Percentiles rank a stretch among this genome's conserved stretches.
These are phyloP conservation scores for Saxidomus purpurata DNA, from an alignment of 1,140 invertebrate species.

Conservation along the genomic window DNA sequence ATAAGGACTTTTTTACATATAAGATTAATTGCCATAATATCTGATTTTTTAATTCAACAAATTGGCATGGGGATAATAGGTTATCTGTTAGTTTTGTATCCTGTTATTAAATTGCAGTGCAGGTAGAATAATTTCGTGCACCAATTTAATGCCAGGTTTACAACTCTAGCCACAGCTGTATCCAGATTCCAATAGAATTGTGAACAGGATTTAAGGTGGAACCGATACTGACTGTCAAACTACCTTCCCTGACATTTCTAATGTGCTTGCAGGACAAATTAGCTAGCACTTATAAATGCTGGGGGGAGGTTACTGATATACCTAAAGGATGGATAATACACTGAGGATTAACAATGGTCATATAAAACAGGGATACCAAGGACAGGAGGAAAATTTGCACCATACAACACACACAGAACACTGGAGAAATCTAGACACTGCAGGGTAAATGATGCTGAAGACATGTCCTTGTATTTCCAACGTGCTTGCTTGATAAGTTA, in stretches of 20 bases:
- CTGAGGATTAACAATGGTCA: too few relatives aligned
- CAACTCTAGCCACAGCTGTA: not conserved
- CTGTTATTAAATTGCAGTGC: slow-evolving; percentile 63
- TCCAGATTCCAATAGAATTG: not conserved
- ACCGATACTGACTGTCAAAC: not conserved
- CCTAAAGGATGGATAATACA: too few relatives aligned
- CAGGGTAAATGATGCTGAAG: too few relatives aligned
- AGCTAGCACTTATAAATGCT: slow-evolving; percentile 70
- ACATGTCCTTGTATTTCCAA: slow-evolving; percentile 45
- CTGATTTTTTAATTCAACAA: too few relatives aligned
- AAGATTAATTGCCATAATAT: too few relatives aligned
- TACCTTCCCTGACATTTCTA: slow-evolving; percentile 41
- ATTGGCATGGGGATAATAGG: too few relatives aligned
- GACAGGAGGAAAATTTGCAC: too few relatives aligned
- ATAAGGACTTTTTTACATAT: too few relatives aligned
- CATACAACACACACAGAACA: too few relatives aligned
- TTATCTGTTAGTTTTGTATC: too few relatives aligned
- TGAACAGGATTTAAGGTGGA: not conserved
- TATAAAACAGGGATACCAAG: too few relatives aligned
- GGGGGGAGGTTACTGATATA: slow-evolving; percentile 49
- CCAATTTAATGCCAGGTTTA: slow-evolving; percentile 72
- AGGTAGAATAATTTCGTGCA: slow-evolving; percentile 55
- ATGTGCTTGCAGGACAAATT: slow-evolving; percentile 42
- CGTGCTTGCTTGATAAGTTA: slow-evolving; percentile 41
- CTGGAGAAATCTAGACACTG: too few relatives aligned